phyloP scores from a whole-genome alignment of 1,140 invertebrate species.

The Scylla paramamosain region DNA sequence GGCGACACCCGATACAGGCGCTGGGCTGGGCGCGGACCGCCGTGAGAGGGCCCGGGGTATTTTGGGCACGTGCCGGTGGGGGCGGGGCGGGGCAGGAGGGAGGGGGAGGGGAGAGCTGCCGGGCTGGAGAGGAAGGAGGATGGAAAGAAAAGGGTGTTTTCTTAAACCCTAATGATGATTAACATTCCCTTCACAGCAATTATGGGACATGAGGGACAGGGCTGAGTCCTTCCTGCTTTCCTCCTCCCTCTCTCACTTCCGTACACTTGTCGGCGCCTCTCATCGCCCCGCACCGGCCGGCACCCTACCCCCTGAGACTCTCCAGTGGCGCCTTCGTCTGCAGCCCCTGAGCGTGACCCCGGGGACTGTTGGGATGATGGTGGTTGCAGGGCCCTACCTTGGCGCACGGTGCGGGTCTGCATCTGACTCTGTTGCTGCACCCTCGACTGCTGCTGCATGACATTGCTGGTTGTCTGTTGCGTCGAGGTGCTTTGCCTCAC shows the following conservation, averaged over 20 bases:
- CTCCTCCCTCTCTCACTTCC: too few relatives aligned
- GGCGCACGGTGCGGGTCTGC: slow-evolving; percentile 75
- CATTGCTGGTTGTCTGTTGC: slow-evolving; percentile 73
- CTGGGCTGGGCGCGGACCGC: slow-evolving; percentile 37
- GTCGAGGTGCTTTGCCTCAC: slow-evolving; percentile 75
- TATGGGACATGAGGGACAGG: too few relatives aligned
- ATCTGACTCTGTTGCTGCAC: slow-evolving; percentile 76
- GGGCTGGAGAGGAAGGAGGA: not conserved
- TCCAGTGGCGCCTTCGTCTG: too few relatives aligned
- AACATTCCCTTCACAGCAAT: too few relatives aligned
- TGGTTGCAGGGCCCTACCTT: slow-evolving; percentile 66
- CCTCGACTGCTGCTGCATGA: slow-evolving; percentile 71
- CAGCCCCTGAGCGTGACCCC: too few relatives aligned
- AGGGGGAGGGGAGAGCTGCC: not conserved
- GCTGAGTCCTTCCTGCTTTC: too few relatives aligned
- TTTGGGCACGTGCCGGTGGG: slow-evolving; percentile 73
- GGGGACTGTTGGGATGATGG: too few relatives aligned
- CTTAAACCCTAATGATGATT: too few relatives aligned
- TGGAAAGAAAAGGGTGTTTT: not conserved
- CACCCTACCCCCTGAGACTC: too few relatives aligned
- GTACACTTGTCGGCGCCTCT: slow-evolving; percentile 31
- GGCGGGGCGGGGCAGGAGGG: not conserved
- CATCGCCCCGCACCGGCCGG: not conserved
- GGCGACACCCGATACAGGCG: slow-evolving; percentile 68
- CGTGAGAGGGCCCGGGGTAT: slow-evolving; percentile 68